phyloP scores from a whole-genome alignment of 2,888 invertebrate genomes.

The Aproaerema taeniolella region DNA sequence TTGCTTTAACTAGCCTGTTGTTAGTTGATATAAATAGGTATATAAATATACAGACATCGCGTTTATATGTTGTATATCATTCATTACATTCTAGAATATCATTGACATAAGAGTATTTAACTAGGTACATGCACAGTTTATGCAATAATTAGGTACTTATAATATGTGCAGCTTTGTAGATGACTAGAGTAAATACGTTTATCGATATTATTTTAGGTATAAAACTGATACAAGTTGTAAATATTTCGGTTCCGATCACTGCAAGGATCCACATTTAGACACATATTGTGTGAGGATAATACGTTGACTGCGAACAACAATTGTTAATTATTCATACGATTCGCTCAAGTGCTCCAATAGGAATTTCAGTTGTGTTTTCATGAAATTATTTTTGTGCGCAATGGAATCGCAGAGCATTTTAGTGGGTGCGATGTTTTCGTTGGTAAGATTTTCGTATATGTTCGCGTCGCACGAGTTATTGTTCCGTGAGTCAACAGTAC shows the following conservation, averaged over 20 bases:
- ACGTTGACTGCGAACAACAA: slow-evolving; percentile 53
- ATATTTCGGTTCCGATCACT: slow-evolving; percentile 71
- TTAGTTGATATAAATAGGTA: slow-evolving; percentile 29
- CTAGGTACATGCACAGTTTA: slow-evolving; percentile 66
- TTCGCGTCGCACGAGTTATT: slow-evolving; percentile 43
- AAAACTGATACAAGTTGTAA: slow-evolving; percentile 64
- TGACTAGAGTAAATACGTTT: slow-evolving; percentile 75
- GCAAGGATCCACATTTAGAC: slow-evolving; percentile 74
- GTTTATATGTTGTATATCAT: slow-evolving; percentile 33
- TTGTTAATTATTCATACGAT: slow-evolving; percentile 80
- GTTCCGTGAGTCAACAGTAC: slow-evolving; percentile 58
- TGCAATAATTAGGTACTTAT: slow-evolving; percentile 38
- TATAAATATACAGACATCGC: slow-evolving; percentile 51
- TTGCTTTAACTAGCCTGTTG: slow-evolving; percentile 36
- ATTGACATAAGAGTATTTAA: slow-evolving; percentile 66
- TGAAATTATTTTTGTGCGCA: slow-evolving; percentile 67
- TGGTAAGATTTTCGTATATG: slow-evolving; percentile 60
- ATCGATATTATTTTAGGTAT: slow-evolving; percentile 62
- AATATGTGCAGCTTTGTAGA: slow-evolving; percentile 71
- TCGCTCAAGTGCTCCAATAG: slow-evolving; percentile 81
- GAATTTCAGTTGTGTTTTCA: slow-evolving; percentile 76
- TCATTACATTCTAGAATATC: slow-evolving; percentile 41
- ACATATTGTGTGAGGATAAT: slow-evolving; percentile 69
- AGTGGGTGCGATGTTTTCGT: slow-evolving; percentile 68
- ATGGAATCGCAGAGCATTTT: slow-evolving; percentile 68